Conservation (phyloP, 2,113 vertebrate species). For the Taxidea taxus region DNA sequence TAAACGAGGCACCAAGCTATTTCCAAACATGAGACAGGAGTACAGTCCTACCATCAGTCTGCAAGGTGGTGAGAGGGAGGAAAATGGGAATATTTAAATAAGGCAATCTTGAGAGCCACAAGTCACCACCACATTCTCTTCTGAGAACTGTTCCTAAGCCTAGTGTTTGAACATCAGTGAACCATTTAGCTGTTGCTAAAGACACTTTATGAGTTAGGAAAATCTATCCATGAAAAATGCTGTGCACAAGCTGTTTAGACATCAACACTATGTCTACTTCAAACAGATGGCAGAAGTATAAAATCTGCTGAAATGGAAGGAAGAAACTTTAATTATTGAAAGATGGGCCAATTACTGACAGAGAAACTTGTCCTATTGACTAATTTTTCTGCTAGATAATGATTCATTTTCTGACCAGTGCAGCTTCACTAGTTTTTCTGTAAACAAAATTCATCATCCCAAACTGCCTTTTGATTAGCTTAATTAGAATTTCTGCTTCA, state of each 20-base stretch:
- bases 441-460: conserved; percentile 42
- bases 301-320: not conserved
- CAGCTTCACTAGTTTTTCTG: conserved; percentile 39
- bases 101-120: not conserved
- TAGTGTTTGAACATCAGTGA: not conserved
- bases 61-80: not conserved
- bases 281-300: not conserved
- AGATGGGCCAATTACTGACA: conserved; percentile 7
- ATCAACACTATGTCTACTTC: not conserved
- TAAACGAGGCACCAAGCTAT: not conserved
- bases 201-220: not conserved
- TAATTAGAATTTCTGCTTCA: conserved; percentile 24
- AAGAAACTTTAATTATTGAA: not conserved
- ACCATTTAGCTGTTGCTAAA: not conserved
- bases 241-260: not conserved
- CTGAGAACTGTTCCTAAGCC: not conserved
- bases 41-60: not conserved
- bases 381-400: not conserved
- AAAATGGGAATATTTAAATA: not conserved
- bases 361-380: conserved; percentile 52
- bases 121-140: not conserved
- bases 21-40: not conserved
- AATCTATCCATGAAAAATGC: not conserved
- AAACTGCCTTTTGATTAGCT: conserved; percentile 13
- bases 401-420: conserved; percentile 38